Conservation (phyloP, 2,797 vertebrate genomes). For the Acomys russatus region DNA sequence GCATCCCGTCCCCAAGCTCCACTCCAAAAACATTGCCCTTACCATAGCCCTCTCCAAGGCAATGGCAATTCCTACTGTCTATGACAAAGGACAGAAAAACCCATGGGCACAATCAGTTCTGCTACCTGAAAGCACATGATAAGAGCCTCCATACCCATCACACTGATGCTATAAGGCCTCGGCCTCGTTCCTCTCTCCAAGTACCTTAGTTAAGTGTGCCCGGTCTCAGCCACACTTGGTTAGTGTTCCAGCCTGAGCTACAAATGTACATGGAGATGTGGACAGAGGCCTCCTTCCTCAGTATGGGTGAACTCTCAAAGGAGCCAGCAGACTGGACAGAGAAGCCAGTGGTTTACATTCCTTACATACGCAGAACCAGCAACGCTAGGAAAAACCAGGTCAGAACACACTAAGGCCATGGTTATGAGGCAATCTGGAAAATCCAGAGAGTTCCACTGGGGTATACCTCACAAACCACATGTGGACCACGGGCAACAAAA, state of each 20-base stretch:
- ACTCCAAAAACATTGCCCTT: background rate
- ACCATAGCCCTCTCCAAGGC: background rate
- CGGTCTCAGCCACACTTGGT: background rate
- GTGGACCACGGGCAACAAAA: background rate
- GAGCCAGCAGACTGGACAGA: background rate
- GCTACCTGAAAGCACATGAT: background rate
- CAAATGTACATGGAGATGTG: background rate
- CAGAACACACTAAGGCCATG: slow-evolving; percentile 41
- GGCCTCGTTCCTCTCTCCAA: background rate
- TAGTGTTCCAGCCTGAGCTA: background rate
- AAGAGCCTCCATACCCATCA: background rate
- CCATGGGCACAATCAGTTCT: background rate
- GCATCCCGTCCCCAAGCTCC: background rate
- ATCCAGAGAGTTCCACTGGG: slow-evolving; percentile 38
- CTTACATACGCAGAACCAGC: background rate
- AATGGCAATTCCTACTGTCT: background rate
- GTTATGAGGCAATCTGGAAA: slow-evolving; percentile 63
- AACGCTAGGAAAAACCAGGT: slow-evolving; percentile 51
- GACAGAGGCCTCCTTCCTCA: background rate
- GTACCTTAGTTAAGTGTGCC: background rate
- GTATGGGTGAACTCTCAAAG: background rate
- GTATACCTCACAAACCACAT: slow-evolving; percentile 49
- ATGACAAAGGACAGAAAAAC: background rate
- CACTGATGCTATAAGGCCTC: background rate
- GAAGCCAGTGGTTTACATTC: background rate